Evolutionary conservation across 2,888 invertebrate species (phyloP).

Genomic region (Koerneria pararmatus): DNA sequence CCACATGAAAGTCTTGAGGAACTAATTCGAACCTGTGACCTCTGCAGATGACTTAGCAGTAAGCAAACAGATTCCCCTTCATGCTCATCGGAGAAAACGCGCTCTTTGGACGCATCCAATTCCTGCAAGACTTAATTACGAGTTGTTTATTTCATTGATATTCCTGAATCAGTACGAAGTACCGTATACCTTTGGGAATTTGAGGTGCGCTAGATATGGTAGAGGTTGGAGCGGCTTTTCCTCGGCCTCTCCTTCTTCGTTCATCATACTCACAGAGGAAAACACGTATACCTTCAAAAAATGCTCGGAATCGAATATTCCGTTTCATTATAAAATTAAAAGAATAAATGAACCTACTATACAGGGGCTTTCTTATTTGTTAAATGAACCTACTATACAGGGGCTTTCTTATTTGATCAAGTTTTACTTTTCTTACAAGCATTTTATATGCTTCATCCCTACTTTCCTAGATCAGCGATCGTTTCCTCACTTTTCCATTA

Average conservation of each 20-base stretch:
- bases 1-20: too few species aligned
- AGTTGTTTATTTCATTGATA: neutral
- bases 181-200: constrained; percentile 35
- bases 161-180: neutral
- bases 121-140: constrained; percentile 25
- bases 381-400: too few species aligned
- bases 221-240: constrained; percentile 33
- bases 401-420: too few species aligned
- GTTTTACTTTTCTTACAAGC: too few species aligned
- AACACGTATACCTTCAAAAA: constrained; percentile 48
- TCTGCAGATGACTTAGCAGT: constrained; percentile 51
- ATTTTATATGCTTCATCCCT: too few species aligned
- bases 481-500: too few species aligned
- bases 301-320: neutral
- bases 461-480: too few species aligned
- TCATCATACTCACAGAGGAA: constrained; percentile 43
- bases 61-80: constrained; percentile 53
- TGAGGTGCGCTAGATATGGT: constrained; percentile 46
- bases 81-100: constrained; percentile 47
- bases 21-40: constrained; percentile 33
- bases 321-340: too few species aligned
- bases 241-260: constrained; percentile 22
- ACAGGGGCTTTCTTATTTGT: too few species aligned
- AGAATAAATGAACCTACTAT: too few species aligned
- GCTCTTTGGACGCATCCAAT: constrained; percentile 38